Base-by-base conservation (phyloP, 2,888 invertebrate species). In the Zaprionus lineosus region DNA sequence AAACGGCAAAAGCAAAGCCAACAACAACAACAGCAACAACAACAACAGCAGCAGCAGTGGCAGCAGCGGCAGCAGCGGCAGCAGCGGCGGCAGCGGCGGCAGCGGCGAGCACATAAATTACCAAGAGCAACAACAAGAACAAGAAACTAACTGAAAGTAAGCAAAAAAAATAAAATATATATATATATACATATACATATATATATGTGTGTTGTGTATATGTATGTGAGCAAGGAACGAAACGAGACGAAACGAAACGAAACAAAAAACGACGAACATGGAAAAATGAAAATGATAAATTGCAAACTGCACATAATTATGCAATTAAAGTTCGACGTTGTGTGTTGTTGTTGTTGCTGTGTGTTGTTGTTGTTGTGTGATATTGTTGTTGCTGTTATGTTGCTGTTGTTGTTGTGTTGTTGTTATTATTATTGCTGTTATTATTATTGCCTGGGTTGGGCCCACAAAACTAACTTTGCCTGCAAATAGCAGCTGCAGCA, bases 301-400 rank as follows among this genome's bases (percentile, higher is more conserved):
- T 88, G 88, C 88, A 87, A 89, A 87, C 88, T 89, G 88, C 88
- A 88, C 88, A 88, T 88, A 89, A 89, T 89, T 89, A 89, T 90
- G 90, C 89, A 89, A 89, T 89, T 89, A 89, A 89, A 88, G 88
- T 88, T 89, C 87, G 87, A 88, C 86, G 84, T 87, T 86, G 77
- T 69, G 65, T 65, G 62, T 63, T 33, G 31, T 44, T 63, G 51
- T 46, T 56, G 40, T 48, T 46, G 55, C 18, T 63, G 62, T 39
- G 9, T 39, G 48, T 48, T 55, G 37, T 48, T 51, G 43, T 46
- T 61, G 50, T 36, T 60, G 40, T 15, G 65, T 65, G 62, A 61
- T 33, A 26, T 44, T 63, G 51, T 46, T 56, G 40, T 48, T 46
- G 55, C 18, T 63, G 62, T 61, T 58, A 28, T 51, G 56, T 34